phyloP scores from a whole-genome alignment of 1,140 invertebrate genomes.

The Vanessa atalanta region DNA sequence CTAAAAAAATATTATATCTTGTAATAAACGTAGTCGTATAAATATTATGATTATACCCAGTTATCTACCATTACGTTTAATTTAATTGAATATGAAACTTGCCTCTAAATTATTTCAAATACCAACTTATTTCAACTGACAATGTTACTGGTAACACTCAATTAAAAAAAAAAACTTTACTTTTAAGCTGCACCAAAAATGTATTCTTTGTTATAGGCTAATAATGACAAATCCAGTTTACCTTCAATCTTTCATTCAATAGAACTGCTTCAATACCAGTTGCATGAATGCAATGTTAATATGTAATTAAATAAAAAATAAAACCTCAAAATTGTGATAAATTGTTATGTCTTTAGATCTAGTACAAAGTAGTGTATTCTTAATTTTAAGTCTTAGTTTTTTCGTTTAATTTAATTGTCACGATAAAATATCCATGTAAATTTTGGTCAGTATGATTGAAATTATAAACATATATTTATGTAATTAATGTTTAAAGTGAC shows the following conservation, averaged over 20 bases:
- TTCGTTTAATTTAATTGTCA: slow-evolving; percentile 2
- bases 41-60: too few relatives aligned
- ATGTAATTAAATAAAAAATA: not conserved
- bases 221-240: not conserved
- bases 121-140: not conserved
- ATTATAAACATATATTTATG: slow-evolving; percentile 19
- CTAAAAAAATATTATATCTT: too few relatives aligned
- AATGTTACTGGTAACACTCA: not conserved
- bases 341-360: slow-evolving; percentile 13
- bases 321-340: slow-evolving; percentile 23
- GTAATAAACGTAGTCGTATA: too few relatives aligned
- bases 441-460: slow-evolving; percentile 30
- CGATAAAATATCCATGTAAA: not conserved
- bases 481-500: not conserved
- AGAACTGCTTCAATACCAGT: not conserved
- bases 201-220: slow-evolving; percentile 3
- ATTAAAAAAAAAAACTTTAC: not conserved
- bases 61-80: too few relatives aligned
- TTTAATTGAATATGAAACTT: too few relatives aligned
- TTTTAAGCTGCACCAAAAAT: slow-evolving; percentile 23
- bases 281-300: not conserved
- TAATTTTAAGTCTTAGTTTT: slow-evolving; percentile 9
- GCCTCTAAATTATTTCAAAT: too few relatives aligned
- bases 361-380: slow-evolving; percentile 29
- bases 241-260: not conserved